Conservation (phyloP, 2,797 vertebrate species). For the Bryconaethiops microstoma region DNA sequence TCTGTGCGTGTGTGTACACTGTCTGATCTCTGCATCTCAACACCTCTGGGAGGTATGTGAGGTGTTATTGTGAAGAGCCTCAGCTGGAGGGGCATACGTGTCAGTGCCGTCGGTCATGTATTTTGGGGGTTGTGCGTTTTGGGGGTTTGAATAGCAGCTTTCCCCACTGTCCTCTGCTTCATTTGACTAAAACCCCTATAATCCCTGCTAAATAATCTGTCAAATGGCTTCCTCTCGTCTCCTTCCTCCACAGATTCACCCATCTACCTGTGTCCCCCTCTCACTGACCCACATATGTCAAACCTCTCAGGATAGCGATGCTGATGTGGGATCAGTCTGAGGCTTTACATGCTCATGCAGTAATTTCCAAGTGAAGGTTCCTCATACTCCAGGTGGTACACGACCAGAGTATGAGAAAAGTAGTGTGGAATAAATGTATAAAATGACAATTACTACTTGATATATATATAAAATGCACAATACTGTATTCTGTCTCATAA, state of each 20-base stretch:
- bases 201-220: slow-evolving; percentile 62
- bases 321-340: not conserved
- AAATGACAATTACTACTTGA: too few species aligned
- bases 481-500: too few species aligned
- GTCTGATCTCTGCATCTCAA: slow-evolving; percentile 16
- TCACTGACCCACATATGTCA: slow-evolving; percentile 34
- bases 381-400: not conserved
- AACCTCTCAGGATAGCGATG: not conserved
- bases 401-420: not conserved
- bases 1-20: not conserved
- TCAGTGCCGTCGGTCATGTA: not conserved
- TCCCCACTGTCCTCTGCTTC: slow-evolving; percentile 53
- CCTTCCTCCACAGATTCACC: slow-evolving; percentile 40
- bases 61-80: not conserved
- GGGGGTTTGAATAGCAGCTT: slow-evolving; percentile 19
- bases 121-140: slow-evolving; percentile 4
- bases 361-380: not conserved
- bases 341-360: not conserved
- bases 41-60: not conserved
- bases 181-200: slow-evolving; percentile 62
- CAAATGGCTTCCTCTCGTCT: slow-evolving; percentile 54
- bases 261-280: slow-evolving; percentile 35
- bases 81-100: not conserved
- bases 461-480: too few species aligned
- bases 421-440: too few species aligned